Conservation (phyloP, 2,797 vertebrate species). For the Oceanodroma leucorhoa region DNA sequence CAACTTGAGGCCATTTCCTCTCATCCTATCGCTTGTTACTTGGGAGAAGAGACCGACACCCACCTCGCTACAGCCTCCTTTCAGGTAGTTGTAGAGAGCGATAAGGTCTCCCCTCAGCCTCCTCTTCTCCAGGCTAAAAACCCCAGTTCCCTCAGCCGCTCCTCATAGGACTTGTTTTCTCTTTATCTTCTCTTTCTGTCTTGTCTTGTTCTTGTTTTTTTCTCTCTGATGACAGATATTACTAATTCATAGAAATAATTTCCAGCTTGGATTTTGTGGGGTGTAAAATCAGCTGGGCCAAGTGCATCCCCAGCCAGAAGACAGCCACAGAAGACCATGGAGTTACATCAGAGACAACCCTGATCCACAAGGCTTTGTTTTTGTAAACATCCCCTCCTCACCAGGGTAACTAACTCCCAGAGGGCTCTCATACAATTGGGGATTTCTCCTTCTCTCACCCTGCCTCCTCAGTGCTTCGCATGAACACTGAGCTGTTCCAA, state of each 20-base stretch:
- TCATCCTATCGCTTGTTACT: not conserved
- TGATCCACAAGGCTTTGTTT: not conserved
- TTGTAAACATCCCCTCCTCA: constrained; percentile 17
- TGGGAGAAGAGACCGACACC: not conserved
- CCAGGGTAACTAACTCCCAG: constrained; percentile 26
- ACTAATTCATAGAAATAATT: not conserved
- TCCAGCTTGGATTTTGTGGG: not conserved
- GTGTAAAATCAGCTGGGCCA: not conserved
- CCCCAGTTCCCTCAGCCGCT: not conserved
- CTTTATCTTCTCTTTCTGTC: not conserved
- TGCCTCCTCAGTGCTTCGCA: not conserved
- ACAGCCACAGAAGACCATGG: fast-evolving
- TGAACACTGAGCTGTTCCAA: not conserved
- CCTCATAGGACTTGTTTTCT: not conserved
- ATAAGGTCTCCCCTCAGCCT: not conserved
- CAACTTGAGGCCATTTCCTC: not conserved
- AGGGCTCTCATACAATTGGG: not conserved
- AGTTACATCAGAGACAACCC: not conserved
- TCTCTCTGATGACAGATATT: not conserved
- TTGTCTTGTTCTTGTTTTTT: not conserved
- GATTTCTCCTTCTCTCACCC: not conserved
- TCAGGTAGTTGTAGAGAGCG: fast-evolving
- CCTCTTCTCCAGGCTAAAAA: not conserved
- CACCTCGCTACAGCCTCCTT: fast-evolving
- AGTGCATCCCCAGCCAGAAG: not conserved